Evolutionary conservation across 1,140 invertebrate species (phyloP).

Genomic region (Cecropterus lyciades): DNA sequence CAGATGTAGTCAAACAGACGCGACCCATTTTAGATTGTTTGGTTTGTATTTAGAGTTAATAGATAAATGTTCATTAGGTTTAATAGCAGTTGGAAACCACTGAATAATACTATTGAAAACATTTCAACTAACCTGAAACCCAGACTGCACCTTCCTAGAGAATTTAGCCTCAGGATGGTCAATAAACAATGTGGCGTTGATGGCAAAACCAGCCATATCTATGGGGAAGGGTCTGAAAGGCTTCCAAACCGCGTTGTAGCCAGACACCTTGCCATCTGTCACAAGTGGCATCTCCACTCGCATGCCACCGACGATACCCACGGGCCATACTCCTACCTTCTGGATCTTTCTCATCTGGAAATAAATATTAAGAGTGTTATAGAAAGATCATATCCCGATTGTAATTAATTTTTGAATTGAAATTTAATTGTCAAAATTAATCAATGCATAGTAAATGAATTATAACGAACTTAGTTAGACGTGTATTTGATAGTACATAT

Average conservation of each 20-base stretch:
- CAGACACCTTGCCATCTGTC: constrained; percentile 89
- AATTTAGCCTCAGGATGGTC: constrained; percentile 92
- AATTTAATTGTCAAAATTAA: no score
- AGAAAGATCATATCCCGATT: no score
- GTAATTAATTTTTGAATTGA: no score
- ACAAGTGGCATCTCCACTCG: constrained; percentile 94
- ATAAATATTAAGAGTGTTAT: neutral
- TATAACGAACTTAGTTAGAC: no score
- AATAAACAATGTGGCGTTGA: constrained; percentile 93
- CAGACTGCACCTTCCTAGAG: constrained; percentile 92
- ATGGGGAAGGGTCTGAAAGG: constrained; percentile 96
- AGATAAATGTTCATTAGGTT: no score
- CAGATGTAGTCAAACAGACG: no score
- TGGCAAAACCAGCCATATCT: constrained; percentile 99
- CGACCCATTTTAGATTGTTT: no score
- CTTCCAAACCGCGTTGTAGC: constrained; percentile 94
- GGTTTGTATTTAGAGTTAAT: no score
- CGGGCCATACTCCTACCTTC: constrained; percentile 98
- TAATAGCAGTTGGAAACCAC: no score
- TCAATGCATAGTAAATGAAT: no score
- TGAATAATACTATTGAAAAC: constrained; percentile 11
- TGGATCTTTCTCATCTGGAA: constrained; percentile 91
- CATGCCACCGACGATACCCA: constrained; percentile 96
- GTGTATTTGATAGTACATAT: no score
- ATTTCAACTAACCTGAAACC: constrained; percentile 87